Conservation (phyloP, 2,113 vertebrate genomes). For the Takifugu bimaculatus region DNA sequence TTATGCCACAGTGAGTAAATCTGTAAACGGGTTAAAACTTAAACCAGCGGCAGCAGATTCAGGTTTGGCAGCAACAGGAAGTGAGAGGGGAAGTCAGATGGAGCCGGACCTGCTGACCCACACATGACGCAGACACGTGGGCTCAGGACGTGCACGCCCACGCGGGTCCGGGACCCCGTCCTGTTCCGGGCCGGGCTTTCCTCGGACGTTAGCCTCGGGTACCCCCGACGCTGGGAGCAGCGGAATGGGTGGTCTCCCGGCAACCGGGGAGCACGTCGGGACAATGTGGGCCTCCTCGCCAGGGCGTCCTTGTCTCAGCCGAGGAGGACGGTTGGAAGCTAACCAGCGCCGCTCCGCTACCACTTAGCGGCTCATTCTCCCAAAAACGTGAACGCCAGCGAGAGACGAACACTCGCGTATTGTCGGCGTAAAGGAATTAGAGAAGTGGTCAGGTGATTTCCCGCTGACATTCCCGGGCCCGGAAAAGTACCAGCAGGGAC, state of each 20-base stretch:
- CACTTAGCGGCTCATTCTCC: too few relatives aligned
- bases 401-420: conserved; percentile 24
- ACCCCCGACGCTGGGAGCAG: neutral
- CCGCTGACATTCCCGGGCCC: conserved; percentile 20
- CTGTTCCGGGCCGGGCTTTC: conserved; percentile 33
- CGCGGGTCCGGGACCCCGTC: conserved; percentile 19
- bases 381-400: conserved; percentile 1
- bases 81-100: conserved; percentile 41
- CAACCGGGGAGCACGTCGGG: too few relatives aligned
- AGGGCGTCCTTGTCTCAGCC: too few relatives aligned
- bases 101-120: conserved; percentile 47
- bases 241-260: neutral
- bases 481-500: neutral
- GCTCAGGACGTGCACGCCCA: conserved; percentile 1
- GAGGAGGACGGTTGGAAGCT: too few relatives aligned
- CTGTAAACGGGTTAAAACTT: too few relatives aligned
- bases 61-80: conserved; percentile 30
- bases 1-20: too few relatives aligned
- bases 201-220: conserved; percentile 29
- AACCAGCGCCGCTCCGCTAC: too few relatives aligned
- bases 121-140: conserved; percentile 18
- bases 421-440: conserved; percentile 45
- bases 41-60: neutral
- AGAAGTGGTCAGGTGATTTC: conserved; percentile 36
- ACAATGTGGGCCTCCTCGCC: too few relatives aligned